Percentiles rank a stretch among this genome's conserved stretches.
Conservation (phyloP, 2,888 invertebrate species). For the Parnassius mnemosyne region DNA sequence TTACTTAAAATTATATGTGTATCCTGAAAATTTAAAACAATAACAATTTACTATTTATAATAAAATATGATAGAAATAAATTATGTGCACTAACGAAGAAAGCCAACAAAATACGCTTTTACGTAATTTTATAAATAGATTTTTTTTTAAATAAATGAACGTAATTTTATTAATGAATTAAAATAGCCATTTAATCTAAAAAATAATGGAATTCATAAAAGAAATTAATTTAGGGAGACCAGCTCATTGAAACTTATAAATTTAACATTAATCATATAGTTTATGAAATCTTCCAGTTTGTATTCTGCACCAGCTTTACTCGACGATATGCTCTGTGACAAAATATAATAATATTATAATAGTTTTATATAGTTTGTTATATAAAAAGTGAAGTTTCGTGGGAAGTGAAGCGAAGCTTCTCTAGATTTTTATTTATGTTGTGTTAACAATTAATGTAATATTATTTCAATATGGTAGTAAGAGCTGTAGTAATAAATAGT, state of each 20-base stretch:
- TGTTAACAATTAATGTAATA: too few species aligned
- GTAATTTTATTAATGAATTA: too few species aligned
- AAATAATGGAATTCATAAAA: not conserved
- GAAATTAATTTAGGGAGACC: slow-evolving; percentile 1
- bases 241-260: slow-evolving; percentile 5
- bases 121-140: too few species aligned
- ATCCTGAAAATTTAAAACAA: not conserved
- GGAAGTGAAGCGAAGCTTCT: too few species aligned
- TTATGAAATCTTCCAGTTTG: not conserved
- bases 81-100: too few species aligned
- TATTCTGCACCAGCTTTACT: slow-evolving; percentile 45
- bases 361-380: too few species aligned
- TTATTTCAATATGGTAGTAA: too few species aligned
- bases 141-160: too few species aligned
- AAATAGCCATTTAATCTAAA: not conserved
- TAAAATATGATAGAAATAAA: not conserved
- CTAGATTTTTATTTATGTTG: too few species aligned
- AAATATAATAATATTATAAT: slow-evolving; percentile 22
- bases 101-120: too few species aligned
- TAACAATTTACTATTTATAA: slow-evolving; percentile 1
- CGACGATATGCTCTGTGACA: slow-evolving; percentile 73
- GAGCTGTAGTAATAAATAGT: too few species aligned
- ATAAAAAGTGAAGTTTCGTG: too few species aligned
- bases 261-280: not conserved
- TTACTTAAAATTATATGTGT: not conserved